Conservation (phyloP, 2,888 invertebrate genomes). For the Spodoptera exigua region DNA sequence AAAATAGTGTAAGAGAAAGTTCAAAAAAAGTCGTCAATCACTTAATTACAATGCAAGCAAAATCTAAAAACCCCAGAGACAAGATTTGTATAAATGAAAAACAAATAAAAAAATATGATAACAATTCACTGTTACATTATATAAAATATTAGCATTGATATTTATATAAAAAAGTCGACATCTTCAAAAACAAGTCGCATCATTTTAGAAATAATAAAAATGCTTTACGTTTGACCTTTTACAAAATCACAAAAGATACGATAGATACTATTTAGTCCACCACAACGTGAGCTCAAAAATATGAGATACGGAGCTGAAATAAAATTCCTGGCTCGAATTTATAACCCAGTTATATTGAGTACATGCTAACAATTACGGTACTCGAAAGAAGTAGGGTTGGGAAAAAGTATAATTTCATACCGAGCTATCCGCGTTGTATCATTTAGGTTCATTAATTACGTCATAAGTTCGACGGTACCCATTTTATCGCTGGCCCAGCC, state of each 20-base stretch:
- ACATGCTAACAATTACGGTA: conserved; percentile 30
- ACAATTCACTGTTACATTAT: too few relatives aligned
- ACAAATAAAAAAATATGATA: too few relatives aligned
- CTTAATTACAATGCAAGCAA: too few relatives aligned
- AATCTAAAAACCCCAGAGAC: too few relatives aligned
- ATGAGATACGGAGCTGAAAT: not conserved
- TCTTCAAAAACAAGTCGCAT: too few relatives aligned
- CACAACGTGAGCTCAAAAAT: not conserved
- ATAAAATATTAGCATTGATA: too few relatives aligned
- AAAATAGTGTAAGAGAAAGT: conserved; percentile 16
- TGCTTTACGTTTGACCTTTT: too few relatives aligned
- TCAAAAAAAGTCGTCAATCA: too few relatives aligned
- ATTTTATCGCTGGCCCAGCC: conserved; percentile 82
- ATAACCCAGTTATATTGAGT: conserved; percentile 5
- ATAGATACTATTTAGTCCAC: too few relatives aligned
- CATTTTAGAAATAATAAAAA: not conserved
- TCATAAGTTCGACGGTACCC: conserved; percentile 80
- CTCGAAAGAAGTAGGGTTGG: conserved; percentile 56
- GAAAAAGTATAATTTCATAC: conserved; percentile 72
- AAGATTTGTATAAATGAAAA: too few relatives aligned
- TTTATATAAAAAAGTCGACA: too few relatives aligned
- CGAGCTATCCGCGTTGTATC: conserved; percentile 74
- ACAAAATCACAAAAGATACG: too few relatives aligned
- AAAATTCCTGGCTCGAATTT: conserved; percentile 7
- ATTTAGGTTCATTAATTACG: conserved; percentile 85